These are phyloP conservation scores for Chelonus insularis DNA, from an alignment of 1,140 invertebrate genomes.

Conservation along the genomic window DNA sequence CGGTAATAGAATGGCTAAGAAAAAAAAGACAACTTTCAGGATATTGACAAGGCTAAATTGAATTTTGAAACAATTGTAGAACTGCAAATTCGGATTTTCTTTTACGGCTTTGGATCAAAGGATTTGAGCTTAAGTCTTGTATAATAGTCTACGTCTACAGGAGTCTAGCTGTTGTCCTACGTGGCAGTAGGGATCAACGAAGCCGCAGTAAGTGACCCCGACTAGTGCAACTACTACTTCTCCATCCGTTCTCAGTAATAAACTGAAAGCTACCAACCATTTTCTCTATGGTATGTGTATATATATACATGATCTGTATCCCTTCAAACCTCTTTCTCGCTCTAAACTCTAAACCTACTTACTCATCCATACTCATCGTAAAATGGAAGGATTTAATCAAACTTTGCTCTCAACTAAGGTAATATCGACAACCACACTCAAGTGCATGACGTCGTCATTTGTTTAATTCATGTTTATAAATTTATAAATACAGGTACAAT, in stretches of 20 bases:
- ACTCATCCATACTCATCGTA: conserved; percentile 33
- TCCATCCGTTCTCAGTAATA: conserved; percentile 11
- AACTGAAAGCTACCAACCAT: conserved; percentile 2
- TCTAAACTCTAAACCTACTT: not conserved
- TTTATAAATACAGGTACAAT: not conserved
- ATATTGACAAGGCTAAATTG: conserved; percentile 5
- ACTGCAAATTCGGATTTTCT: conserved; percentile 33
- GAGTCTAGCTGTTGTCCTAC: not conserved
- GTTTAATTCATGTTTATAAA: not conserved
- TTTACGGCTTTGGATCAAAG: conserved; percentile 24
- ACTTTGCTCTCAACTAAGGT: conserved; percentile 30
- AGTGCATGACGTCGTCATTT: not conserved
- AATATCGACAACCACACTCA: conserved; percentile 18
- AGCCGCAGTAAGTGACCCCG: conserved; percentile 13
- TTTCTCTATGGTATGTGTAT: not conserved
- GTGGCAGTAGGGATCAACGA: conserved; percentile 8
- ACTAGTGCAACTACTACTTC: not conserved
- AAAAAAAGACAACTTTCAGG: too few relatives aligned
- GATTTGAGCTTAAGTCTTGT: conserved; percentile 11
- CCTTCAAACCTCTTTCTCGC: not conserved
- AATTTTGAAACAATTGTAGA: conserved; percentile 7
- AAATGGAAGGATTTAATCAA: conserved; percentile 45
- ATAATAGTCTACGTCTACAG: not conserved
- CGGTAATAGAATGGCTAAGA: too few relatives aligned
- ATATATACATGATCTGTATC: not conserved